These are phyloP conservation scores for Scopus umbretta DNA, from an alignment of 2,113 vertebrate species.

Conservation along the genomic window DNA sequence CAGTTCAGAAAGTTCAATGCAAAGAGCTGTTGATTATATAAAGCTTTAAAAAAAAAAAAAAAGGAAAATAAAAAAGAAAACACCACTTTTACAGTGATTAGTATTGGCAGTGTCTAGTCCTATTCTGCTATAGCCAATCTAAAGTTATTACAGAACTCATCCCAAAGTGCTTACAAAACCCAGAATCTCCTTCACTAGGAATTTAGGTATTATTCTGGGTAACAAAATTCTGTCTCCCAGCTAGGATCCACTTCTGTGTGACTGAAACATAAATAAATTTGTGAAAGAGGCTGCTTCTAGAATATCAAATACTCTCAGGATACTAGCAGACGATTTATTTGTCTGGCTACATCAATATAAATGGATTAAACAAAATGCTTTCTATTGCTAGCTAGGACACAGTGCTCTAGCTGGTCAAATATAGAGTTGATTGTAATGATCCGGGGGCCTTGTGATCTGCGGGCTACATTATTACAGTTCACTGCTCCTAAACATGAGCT, in stretches of 20 bases:
- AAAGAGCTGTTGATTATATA: background rate
- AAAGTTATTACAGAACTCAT: background rate
- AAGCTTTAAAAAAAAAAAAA: background rate
- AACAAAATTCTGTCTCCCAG: background rate
- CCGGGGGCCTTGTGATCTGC: background rate
- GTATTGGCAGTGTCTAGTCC: background rate
- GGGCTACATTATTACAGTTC: background rate
- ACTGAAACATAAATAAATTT: background rate
- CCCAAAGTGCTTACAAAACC: background rate
- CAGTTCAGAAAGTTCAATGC: background rate
- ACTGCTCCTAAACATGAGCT: background rate
- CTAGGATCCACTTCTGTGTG: background rate
- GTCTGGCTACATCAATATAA: background rate
- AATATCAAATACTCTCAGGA: background rate
- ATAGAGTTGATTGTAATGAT: background rate
- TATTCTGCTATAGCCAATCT: background rate
- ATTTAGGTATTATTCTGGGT: background rate
- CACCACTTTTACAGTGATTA: background rate
- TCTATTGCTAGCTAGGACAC: background rate
- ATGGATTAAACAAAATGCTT: slow-evolving; percentile 38
- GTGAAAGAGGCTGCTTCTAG: background rate
- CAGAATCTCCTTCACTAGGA: background rate
- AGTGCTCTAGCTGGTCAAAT: background rate
- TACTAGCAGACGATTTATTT: background rate
- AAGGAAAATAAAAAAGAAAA: background rate